Evolutionary conservation across 2,888 invertebrate species (phyloP).

Genomic region (Plebejus melissa): DNA sequence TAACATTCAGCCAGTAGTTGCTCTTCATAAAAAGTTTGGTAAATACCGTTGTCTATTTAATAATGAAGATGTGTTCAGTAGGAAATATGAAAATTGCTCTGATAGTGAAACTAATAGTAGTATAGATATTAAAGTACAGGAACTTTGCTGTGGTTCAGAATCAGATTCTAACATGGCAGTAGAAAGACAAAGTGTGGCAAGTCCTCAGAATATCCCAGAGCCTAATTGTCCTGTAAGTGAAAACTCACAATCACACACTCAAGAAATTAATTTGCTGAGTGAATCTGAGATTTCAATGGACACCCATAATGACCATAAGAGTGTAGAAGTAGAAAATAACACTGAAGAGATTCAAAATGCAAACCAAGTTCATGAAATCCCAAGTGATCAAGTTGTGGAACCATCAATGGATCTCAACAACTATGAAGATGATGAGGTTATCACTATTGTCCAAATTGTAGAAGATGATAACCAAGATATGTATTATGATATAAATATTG

Average conservation of each 20-base stretch:
- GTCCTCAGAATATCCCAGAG: conserved; percentile 48
- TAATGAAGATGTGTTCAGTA: conserved; percentile 57
- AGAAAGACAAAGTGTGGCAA: conserved; percentile 61
- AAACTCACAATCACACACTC: conserved; percentile 9
- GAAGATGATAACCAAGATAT: conserved; percentile 69
- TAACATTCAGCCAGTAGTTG: conserved; percentile 51
- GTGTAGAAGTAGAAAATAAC: conserved; percentile 20
- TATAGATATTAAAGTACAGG: conserved; percentile 64
- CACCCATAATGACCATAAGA: conserved; percentile 12
- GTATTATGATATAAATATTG: conserved; percentile 65
- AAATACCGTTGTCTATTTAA: conserved; percentile 75
- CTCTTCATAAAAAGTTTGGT: conserved; percentile 77
- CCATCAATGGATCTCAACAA: conserved; percentile 55
- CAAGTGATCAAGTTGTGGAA: conserved; percentile 39
- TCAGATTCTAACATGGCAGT: conserved; percentile 70
- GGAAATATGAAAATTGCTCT: conserved; percentile 67
- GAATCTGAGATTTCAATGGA: neutral
- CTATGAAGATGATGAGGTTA: conserved; percentile 70
- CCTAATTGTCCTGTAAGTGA: neutral
- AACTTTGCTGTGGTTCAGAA: conserved; percentile 69
- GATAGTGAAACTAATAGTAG: conserved; percentile 75
- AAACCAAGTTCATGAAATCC: conserved; percentile 21
- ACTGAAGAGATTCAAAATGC: conserved; percentile 27
- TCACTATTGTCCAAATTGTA: conserved; percentile 73
- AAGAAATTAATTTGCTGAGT: neutral